A percentile compares a stretch with the other conserved stretches of the same genome.
Conservation (phyloP, 2,888 invertebrate genomes). For the Stenodema calcarata region DNA sequence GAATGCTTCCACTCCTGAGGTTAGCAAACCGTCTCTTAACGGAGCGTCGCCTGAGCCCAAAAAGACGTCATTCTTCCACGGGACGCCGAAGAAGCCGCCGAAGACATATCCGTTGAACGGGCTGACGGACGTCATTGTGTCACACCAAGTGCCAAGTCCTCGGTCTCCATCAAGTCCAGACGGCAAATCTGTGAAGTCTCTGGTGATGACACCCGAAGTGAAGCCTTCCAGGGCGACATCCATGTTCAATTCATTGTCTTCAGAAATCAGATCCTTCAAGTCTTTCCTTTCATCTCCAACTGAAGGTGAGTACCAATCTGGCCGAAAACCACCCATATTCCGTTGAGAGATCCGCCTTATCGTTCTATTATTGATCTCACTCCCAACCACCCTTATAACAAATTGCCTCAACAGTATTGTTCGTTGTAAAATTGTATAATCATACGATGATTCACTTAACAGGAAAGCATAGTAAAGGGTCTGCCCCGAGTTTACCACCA, state of each 20-base stretch:
- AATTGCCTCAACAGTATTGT: too few relatives aligned
- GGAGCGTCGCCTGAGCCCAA: background rate
- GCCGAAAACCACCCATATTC: background rate
- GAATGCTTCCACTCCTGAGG: background rate
- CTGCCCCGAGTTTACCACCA: background rate
- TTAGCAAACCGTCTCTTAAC: background rate
- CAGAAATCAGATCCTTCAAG: conserved; percentile 36
- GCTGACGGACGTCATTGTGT: background rate
- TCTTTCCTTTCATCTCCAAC: conserved; percentile 12
- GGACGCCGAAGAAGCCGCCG: background rate
- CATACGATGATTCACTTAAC: too few relatives aligned
- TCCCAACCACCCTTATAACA: too few relatives aligned
- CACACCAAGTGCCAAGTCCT: background rate
- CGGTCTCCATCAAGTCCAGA: background rate
- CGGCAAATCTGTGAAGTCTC: background rate
- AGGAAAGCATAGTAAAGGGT: background rate
- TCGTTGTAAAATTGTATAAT: too few relatives aligned
- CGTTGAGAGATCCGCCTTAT: too few relatives aligned
- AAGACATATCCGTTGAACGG: background rate
- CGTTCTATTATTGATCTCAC: too few relatives aligned
- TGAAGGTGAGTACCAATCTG: background rate
- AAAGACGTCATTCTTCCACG: background rate
- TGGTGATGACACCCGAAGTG: background rate
- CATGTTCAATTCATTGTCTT: conserved; percentile 14
- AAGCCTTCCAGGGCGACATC: background rate